Conservation (phyloP, 2,797 vertebrate species). For the Hemibagrus guttatus region DNA sequence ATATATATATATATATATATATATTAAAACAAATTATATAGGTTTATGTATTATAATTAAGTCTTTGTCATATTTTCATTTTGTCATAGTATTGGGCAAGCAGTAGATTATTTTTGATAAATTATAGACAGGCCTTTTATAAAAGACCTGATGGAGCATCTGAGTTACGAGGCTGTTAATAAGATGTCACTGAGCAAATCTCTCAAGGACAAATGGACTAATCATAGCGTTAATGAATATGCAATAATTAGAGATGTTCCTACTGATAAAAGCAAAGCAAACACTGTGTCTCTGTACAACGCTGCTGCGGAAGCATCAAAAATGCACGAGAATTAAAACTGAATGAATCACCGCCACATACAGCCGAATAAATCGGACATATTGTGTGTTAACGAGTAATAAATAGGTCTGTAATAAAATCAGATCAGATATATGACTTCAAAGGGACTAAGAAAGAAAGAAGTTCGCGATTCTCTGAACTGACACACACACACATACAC, state of each 20-base stretch:
- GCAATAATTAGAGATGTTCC: constrained; percentile 23
- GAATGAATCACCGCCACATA: neutral
- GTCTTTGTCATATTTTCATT: neutral
- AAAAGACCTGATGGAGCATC: neutral
- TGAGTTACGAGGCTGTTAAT: constrained; percentile 17
- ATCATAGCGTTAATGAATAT: constrained; percentile 31
- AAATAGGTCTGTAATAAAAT: too few relatives aligned
- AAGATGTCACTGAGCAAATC: constrained; percentile 30
- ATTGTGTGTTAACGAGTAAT: neutral
- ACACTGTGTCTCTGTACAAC: neutral
- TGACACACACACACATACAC: neutral
- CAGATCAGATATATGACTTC: neutral
- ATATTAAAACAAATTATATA: too few relatives aligned
- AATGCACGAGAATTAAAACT: neutral
- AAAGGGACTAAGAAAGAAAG: neutral
- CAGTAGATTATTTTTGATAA: neutral
- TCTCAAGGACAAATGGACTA: constrained; percentile 20
- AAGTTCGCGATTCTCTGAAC: neutral
- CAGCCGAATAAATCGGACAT: neutral
- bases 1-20: too few relatives aligned
- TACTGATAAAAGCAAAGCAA: constrained; percentile 23
- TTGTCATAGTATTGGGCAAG: too few relatives aligned
- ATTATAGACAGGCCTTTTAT: neutral
- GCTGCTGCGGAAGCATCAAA: neutral
- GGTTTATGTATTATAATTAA: too few relatives aligned